Base-by-base conservation (phyloP, 1,140 invertebrate genomes). In the Drosophila mojavensis region DNA sequence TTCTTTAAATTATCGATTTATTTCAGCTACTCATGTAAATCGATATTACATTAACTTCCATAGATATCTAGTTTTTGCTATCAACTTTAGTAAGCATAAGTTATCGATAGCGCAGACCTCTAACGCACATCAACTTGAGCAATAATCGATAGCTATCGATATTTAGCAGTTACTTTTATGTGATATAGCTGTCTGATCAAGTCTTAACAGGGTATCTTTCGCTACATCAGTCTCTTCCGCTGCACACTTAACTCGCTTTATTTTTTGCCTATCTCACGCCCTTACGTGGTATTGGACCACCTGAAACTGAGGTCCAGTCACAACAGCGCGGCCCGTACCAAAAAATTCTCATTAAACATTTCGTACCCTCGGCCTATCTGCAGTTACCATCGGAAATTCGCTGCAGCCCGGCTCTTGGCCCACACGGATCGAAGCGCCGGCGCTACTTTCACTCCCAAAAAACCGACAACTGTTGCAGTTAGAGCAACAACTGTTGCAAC, bases 361-460 rank as follows among this genome's bases (percentile, higher is more conserved):
- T 47, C 71, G 63, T 58, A 47, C 36, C 48, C 48, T 69, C 53
- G 67, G 56, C 53, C 71, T 82, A 68, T 72, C 79, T 61, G 26
- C 51, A n/a, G 28, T 50, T 11, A 41, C 28, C 60, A 75, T 75
- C 70, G 36, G 17, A 54, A 60, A 53, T 68, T 61, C 78, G 66
- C 58, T 15, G 5, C 78, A 81, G 50, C 60, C 70, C 63, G 72
- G 50, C 53, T 26, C 11, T 11, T 4, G 56, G 55, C 45, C 68
- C 73, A 61, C 67, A 70, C 59, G 43, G 36, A 54, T 60, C 26
- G 45, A 15, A 74, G 65, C 71, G 67, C 73, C 77, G 83, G 83
- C 83, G 66, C 79, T 88, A 88, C 83, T 88, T 88, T 88, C 83
- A 88, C 83, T 88, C 48, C 48, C 50, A 39, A 69, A 69, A 39